A percentile compares a stretch with the other conserved stretches of the same genome.
Conservation (phyloP, 2,888 invertebrate genomes). For the Clepsis dumicolana region DNA sequence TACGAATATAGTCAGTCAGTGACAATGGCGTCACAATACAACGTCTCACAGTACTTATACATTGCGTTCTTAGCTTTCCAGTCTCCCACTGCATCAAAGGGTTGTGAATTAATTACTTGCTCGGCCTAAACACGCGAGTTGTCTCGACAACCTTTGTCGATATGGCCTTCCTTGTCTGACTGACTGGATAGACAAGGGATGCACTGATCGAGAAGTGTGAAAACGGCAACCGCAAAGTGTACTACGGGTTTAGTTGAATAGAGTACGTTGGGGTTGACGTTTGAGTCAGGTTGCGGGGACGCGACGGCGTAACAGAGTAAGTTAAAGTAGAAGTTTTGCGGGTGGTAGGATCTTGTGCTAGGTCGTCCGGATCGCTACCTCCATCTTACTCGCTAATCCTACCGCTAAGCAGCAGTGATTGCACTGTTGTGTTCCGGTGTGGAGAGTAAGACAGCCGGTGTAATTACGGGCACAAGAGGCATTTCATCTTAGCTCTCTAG, state of each 20-base stretch:
- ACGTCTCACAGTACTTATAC: slow-evolving; percentile 24
- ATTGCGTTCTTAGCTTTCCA: background rate
- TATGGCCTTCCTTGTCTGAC: background rate
- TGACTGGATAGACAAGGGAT: background rate
- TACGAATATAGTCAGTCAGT: too few relatives aligned
- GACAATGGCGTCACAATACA: background rate
- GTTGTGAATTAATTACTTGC: slow-evolving; percentile 73
- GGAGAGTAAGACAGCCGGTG: too few relatives aligned
- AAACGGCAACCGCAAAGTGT: background rate
- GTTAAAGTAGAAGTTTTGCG: background rate
- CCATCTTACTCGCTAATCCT: too few relatives aligned
- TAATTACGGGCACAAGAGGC: too few relatives aligned
- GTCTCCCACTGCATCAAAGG: slow-evolving; percentile 24
- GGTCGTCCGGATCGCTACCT: too few relatives aligned
- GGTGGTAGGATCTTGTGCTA: too few relatives aligned
- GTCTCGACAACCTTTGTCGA: slow-evolving; percentile 6
- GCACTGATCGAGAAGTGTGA: background rate
- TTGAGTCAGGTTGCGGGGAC: background rate
- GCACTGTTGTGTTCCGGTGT: too few relatives aligned
- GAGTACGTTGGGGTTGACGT: background rate
- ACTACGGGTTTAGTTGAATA: too few relatives aligned
- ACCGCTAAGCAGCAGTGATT: too few relatives aligned
- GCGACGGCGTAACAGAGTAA: background rate
- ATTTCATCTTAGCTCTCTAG: too few relatives aligned
- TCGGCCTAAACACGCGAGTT: slow-evolving; percentile 61